Base-by-base conservation (phyloP, 2,113 vertebrate species). In the Acrocephalus kingi region DNA sequence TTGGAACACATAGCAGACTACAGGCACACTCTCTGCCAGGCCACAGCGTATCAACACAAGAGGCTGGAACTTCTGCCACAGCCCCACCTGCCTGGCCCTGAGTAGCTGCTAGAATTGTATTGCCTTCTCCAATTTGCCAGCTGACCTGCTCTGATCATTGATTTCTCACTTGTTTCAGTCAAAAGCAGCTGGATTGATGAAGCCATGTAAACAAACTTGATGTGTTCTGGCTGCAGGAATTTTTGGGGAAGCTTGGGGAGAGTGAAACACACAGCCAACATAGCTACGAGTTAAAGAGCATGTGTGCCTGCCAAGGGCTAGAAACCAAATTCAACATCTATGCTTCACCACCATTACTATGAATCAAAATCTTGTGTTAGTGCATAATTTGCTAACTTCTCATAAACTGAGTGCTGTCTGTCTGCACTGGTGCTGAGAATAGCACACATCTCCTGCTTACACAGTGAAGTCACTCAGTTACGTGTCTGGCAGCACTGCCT, bases 381-480 rank as follows among this genome's bases (percentile, higher is more conserved):
- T 13, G 30, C n/a, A 22, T 23, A 33, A 81, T 64, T 79, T 85
- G 33, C 68, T 81, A 77, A 77, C 68, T 80, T 5, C 78, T 71
- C 1, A 0, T 72, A 64, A 85, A 23, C 3, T 20, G 71, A 88
- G 62, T 52, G 67, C 45, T 91, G 81, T 61, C 85, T 87, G 86
- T 73, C 76, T 91, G 80, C 0, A 2, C 33, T 75, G 28, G 56
- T 54, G 88, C 92, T 94, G 91, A 91, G 95, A 95, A 95, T 89
- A 95, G 93, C 90, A 93, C 66, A 20, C 10, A 3, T 54, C 88
- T 93, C 79, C 92, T 80, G 85, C 92, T 92, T 86, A 80, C 92
- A 54, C 52, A 78, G 64, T 89, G 86, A 94, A 95, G 86, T 93
- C 93, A 92, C 93, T 45, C 79, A 23, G 91, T 90, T 92, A 95